phyloP scores from a whole-genome alignment of 2,888 invertebrate species.

The Isotomurus palustris region DNA sequence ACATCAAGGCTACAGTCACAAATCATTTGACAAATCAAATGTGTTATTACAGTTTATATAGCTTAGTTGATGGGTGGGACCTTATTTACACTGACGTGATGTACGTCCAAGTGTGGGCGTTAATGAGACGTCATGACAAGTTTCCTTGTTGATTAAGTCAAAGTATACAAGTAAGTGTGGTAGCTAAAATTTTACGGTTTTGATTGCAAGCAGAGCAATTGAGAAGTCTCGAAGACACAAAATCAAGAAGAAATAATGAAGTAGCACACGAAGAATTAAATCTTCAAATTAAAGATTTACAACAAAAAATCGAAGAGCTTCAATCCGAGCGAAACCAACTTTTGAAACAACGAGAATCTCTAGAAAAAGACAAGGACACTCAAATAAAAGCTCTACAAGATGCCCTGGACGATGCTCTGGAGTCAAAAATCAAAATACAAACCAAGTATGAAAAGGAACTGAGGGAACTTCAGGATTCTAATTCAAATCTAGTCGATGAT shows the following conservation, averaged over 20 bases:
- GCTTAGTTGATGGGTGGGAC: too few relatives aligned
- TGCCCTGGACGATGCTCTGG: constrained; percentile 59
- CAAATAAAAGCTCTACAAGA: constrained; percentile 57
- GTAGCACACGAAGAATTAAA: constrained; percentile 51
- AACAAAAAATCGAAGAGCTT: constrained; percentile 50
- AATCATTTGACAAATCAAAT: too few relatives aligned
- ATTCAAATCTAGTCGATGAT: constrained; percentile 64
- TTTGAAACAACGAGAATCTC: constrained; percentile 50
- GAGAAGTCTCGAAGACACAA: constrained; percentile 31
- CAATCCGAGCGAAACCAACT: constrained; percentile 30
- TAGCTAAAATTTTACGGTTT: too few relatives aligned
- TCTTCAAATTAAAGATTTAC: constrained; percentile 51
- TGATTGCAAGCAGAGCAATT: constrained; percentile 43
- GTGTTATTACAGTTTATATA: too few relatives aligned
- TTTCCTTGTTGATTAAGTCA: too few relatives aligned
- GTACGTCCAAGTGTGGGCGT: too few relatives aligned
- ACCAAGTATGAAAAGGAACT: constrained; percentile 61
- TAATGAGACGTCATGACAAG: too few relatives aligned
- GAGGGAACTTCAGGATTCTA: constrained; percentile 63
- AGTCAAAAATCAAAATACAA: constrained; percentile 58
- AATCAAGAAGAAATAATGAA: too few relatives aligned
- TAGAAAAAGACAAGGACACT: constrained; percentile 49
- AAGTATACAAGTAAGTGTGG: too few relatives aligned
- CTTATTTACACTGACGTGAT: too few relatives aligned
- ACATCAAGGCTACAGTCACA: too few relatives aligned